These are phyloP conservation scores for Volucella inanis DNA, from an alignment of 2,888 invertebrate genomes.

Conservation along the genomic window DNA sequence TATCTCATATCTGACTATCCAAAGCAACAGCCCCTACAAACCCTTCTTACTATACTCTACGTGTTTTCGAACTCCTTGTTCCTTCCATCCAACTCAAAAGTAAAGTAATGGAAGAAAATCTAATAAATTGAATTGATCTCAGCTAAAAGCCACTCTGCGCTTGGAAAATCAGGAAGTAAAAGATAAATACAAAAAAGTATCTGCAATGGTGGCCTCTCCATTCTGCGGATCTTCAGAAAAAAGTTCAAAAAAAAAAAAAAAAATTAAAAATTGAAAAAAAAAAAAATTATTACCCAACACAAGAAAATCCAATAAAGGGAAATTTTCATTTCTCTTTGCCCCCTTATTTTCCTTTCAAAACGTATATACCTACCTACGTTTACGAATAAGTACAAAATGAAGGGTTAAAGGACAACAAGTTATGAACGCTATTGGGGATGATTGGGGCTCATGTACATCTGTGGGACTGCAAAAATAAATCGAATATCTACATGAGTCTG, in stretches of 20 bases:
- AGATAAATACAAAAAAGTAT: slow-evolving; percentile 16
- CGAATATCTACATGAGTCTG: no score
- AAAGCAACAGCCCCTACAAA: background rate
- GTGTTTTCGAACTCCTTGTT: slow-evolving; percentile 46
- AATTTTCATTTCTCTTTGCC: slow-evolving; percentile 9
- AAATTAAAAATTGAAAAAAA: background rate
- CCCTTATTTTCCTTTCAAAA: background rate
- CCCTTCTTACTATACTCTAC: slow-evolving; percentile 7
- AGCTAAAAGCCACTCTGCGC: slow-evolving; percentile 49
- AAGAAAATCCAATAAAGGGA: slow-evolving; percentile 62
- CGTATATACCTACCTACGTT: no score
- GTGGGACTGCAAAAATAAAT: no score
- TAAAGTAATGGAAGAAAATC: slow-evolving; percentile 45
- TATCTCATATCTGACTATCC: slow-evolving; percentile 29
- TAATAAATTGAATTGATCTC: slow-evolving; percentile 71
- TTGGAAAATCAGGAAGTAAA: slow-evolving; percentile 3
- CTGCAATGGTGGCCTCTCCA: slow-evolving; percentile 19
- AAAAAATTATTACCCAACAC: slow-evolving; percentile 27
- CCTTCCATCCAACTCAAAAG: slow-evolving; percentile 27
- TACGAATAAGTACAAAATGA: slow-evolving; percentile 6
- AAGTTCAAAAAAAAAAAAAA: background rate
- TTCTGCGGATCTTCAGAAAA: slow-evolving; percentile 4
- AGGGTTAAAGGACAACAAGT: slow-evolving; percentile 5
- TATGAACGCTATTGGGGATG: background rate
- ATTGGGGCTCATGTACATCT: no score